Evolutionary conservation across 2,888 invertebrate genomes (phyloP).

Genomic region (Papilio gigon): DNA sequence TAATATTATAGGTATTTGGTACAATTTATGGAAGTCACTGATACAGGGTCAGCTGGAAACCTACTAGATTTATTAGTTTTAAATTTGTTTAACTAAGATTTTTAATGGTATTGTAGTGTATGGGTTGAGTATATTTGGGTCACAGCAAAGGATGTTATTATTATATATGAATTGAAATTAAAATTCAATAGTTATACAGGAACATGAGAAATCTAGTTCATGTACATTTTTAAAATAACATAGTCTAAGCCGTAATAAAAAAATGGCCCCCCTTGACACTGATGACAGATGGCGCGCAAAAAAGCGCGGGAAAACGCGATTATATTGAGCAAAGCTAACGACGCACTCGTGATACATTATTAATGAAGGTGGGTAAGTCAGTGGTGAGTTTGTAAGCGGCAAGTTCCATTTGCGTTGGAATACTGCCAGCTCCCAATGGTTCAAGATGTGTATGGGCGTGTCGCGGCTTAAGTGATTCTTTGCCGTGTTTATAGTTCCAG

Average conservation of each 20-base stretch:
- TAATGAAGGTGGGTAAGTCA: conserved; percentile 63
- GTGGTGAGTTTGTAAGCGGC: conserved; percentile 55
- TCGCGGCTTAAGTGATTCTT: conserved; percentile 35
- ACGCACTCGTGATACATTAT: conserved; percentile 60
- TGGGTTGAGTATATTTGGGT: too few relatives aligned
- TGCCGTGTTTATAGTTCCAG: conserved; percentile 27
- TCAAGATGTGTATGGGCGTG: conserved; percentile 46
- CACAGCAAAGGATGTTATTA: too few relatives aligned
- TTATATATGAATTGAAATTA: too few relatives aligned
- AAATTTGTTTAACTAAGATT: too few relatives aligned
- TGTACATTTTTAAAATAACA: neutral
- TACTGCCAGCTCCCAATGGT: conserved; percentile 60
- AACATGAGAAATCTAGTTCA: neutral
- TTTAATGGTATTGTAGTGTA: too few relatives aligned
- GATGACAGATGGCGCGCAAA: conserved; percentile 33
- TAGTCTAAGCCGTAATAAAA: neutral
- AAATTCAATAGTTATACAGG: neutral
- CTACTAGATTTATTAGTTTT: too few relatives aligned
- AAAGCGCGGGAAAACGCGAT: conserved; percentile 34
- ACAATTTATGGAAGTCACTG: too few relatives aligned
- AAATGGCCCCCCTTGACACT: conserved; percentile 20
- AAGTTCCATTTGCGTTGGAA: conserved; percentile 72
- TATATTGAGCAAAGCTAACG: conserved; percentile 38
- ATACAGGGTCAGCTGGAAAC: too few relatives aligned
- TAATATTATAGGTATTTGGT: too few relatives aligned